These are phyloP conservation scores for Bombyx mandarina DNA, from an alignment of 1,140 invertebrate species.

Conservation along the genomic window DNA sequence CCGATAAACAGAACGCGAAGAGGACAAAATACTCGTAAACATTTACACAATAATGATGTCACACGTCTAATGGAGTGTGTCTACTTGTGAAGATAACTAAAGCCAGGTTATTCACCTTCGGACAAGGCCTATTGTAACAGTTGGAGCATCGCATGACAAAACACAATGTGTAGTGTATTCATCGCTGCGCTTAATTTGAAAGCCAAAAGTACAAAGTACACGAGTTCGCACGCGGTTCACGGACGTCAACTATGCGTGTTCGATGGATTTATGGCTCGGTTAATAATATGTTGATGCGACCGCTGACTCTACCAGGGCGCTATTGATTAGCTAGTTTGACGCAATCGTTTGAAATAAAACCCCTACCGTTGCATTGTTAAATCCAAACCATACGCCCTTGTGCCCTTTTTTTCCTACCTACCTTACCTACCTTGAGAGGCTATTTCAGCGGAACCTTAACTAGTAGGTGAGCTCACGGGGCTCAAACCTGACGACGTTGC, in stretches of 20 bases:
- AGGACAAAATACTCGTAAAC: constrained; percentile 20
- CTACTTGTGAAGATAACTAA: constrained; percentile 42
- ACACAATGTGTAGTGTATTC: constrained; percentile 34
- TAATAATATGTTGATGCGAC: too few species aligned
- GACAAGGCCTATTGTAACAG: constrained; percentile 23
- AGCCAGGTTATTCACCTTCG: constrained; percentile 37
- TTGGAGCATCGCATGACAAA: constrained; percentile 37
- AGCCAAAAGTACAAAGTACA: constrained; percentile 37
- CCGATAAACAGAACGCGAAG: constrained; percentile 19
- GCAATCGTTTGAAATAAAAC: too few species aligned
- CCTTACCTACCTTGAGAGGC: too few species aligned
- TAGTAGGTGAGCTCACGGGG: too few species aligned
- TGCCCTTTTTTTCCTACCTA: too few species aligned
- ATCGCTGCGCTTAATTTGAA: constrained; percentile 33
- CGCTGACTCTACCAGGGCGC: too few species aligned
- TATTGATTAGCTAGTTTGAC: too few species aligned
- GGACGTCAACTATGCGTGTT: constrained; percentile 24
- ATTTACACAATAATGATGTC: constrained; percentile 48
- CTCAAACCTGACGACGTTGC: too few species aligned
- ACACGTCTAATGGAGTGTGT: constrained; percentile 44
- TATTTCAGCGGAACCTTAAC: too few species aligned
- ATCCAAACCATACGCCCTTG: too few species aligned
- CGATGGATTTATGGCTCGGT: constrained; percentile 35
- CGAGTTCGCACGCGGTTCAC: constrained; percentile 26
- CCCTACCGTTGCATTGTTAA: too few species aligned